phyloP scores from a whole-genome alignment of 1,140 invertebrate genomes.

The Drosophila leontia region DNA sequence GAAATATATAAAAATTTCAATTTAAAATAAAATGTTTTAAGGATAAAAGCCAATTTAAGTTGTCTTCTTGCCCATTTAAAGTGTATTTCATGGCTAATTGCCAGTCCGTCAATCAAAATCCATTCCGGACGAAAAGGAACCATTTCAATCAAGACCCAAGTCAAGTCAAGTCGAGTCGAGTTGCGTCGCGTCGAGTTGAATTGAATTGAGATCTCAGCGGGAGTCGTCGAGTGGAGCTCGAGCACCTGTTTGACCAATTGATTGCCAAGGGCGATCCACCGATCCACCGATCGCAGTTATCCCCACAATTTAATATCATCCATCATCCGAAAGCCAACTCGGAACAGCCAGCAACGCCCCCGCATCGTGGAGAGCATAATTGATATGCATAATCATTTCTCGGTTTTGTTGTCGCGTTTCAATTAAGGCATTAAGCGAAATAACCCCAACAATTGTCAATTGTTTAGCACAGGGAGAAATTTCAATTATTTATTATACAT shows the following conservation, averaged over 20 bases:
- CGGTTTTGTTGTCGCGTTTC: constrained; percentile 43
- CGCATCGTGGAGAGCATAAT: constrained; percentile 40
- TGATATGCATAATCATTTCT: constrained; percentile 58
- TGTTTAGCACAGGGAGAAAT: constrained; percentile 13
- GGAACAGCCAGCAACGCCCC: constrained; percentile 29
- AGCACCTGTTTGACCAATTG: constrained; percentile 50
- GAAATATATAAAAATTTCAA: background rate
- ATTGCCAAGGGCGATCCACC: constrained; percentile 46
- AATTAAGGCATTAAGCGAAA: constrained; percentile 53
- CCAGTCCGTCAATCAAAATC: constrained; percentile 35
- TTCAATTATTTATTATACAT: too few relatives aligned
- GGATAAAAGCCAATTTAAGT: background rate
- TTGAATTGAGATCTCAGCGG: constrained; percentile 52
- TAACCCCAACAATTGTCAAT: constrained; percentile 46
- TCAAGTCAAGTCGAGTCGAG: background rate
- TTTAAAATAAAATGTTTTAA: background rate
- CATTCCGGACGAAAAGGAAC: constrained; percentile 28
- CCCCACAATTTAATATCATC: constrained; percentile 11
- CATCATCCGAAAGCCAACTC: constrained; percentile 21
- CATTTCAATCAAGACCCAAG: constrained; percentile 36
- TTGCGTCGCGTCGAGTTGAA: background rate
- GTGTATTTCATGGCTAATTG: constrained; percentile 32
- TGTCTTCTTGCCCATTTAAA: constrained; percentile 7
- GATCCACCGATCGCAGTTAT: constrained; percentile 20
- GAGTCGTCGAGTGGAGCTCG: constrained; percentile 39